Percentiles rank a stretch among this genome's conserved stretches.
Evolutionary conservation across 2,888 invertebrate species (phyloP).

Genomic region (Tuta absoluta): DNA sequence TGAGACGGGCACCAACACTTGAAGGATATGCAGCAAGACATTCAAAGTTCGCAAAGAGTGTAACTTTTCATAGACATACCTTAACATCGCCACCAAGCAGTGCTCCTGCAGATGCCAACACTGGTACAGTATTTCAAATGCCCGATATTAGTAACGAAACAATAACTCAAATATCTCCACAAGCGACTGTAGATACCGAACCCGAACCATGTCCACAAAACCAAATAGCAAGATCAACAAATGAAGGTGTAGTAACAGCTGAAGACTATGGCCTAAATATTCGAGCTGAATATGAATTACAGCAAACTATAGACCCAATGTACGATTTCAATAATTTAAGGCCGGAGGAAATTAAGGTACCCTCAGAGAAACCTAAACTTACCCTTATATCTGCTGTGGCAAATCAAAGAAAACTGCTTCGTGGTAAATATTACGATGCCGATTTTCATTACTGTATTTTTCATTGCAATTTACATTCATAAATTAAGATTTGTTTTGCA

Average conservation of each 20-base stretch:
- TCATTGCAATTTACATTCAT: background rate
- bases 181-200: conserved; percentile 42
- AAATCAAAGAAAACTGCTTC: conserved; percentile 81
- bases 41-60: conserved; percentile 93
- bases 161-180: conserved; percentile 43
- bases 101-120: conserved; percentile 60
- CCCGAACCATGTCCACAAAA: conserved; percentile 42
- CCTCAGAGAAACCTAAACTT: conserved; percentile 79
- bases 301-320: conserved; percentile 57
- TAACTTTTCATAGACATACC: conserved; percentile 92
- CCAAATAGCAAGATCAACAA: conserved; percentile 46
- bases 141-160: conserved; percentile 52
- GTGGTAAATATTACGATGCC: conserved; percentile 63
- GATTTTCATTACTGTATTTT: background rate
- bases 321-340: conserved; percentile 67
- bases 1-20: conserved; percentile 90
- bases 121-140: conserved; percentile 58
- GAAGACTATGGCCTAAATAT: conserved; percentile 55
- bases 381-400: conserved; percentile 80
- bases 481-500: conserved; percentile 33
- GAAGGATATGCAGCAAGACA: conserved; percentile 94
- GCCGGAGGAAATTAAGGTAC: conserved; percentile 79
- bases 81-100: conserved; percentile 89
- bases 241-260: conserved; percentile 38
- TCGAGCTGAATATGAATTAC: conserved; percentile 57